A percentile compares a stretch with the other conserved stretches of the same genome.
Conservation (phyloP, 2,797 vertebrate genomes). For the Decapterus maruadsi region DNA sequence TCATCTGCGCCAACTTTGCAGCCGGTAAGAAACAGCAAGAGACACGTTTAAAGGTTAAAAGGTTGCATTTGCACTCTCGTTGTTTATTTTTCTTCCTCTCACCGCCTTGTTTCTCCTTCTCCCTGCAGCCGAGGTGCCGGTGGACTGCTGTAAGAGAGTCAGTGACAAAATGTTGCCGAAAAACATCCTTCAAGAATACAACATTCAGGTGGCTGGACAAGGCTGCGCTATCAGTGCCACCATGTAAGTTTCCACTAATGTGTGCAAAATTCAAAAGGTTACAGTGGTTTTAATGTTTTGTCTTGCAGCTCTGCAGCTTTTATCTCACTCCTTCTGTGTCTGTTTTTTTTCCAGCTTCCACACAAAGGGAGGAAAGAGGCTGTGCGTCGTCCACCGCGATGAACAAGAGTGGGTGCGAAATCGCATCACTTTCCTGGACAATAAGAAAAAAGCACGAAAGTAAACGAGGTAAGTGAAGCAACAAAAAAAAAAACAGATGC, state of each 20-base stretch:
- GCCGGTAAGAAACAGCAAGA: constrained; percentile 47
- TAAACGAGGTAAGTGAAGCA: constrained; percentile 31
- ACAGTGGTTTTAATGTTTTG: too few species aligned
- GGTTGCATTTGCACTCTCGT: too few species aligned
- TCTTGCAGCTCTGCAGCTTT: background rate
- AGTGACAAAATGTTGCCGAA: background rate
- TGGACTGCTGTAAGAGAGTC: constrained; percentile 63
- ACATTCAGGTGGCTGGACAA: constrained; percentile 48
- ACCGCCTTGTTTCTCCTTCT: background rate
- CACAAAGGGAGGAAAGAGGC: background rate
- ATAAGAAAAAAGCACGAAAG: background rate
- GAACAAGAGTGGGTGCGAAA: constrained; percentile 12
- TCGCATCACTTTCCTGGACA: constrained; percentile 30
- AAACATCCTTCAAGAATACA: constrained; percentile 6
- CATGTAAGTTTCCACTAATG: constrained; percentile 49
- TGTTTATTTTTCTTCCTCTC: too few species aligned
- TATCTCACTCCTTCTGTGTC: constrained; percentile 2
- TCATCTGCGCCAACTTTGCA: constrained; percentile 51
- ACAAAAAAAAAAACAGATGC: accelerated
- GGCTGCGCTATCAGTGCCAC: constrained; percentile 67
- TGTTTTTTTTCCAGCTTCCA: constrained; percentile 49
- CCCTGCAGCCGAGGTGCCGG: constrained; percentile 50
- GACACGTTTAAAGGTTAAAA: background rate
- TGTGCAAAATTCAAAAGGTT: too few species aligned
- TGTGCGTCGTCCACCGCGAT: constrained; percentile 54